Conservation (phyloP, 2,113 vertebrate species). For the Bos javanicus region DNA sequence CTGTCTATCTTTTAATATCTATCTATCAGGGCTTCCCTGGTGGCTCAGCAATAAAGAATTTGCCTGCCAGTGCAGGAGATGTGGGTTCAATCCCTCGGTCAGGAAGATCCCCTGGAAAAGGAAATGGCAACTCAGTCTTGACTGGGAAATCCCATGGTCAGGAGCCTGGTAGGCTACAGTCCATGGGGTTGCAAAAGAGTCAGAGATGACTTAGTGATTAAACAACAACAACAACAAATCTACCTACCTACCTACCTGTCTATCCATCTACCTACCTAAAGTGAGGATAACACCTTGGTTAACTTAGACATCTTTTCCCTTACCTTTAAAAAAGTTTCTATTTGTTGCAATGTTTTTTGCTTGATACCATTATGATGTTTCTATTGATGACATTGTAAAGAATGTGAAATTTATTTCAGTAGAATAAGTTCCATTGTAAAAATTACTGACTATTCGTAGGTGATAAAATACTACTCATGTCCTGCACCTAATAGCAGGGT, state of each 20-base stretch:
- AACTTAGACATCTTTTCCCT: not conserved
- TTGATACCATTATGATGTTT: conserved; percentile 24
- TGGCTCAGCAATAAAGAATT: not conserved
- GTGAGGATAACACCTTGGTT: not conserved
- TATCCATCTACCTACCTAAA: not conserved
- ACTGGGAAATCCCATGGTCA: not conserved
- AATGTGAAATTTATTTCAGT: not conserved
- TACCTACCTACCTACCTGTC: not conserved
- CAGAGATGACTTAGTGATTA: not conserved
- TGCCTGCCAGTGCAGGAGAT: not conserved
- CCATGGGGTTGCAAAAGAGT: not conserved
- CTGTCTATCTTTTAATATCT: not conserved
- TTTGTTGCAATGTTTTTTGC: not conserved
- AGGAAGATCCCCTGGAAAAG: not conserved
- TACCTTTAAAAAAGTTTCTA: not conserved
- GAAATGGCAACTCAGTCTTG: not conserved
- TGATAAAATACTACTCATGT: not conserved
- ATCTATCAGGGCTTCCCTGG: not conserved
- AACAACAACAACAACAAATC: not conserved
- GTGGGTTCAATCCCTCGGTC: not conserved
- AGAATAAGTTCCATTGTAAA: conserved; percentile 10
- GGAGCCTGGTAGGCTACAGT: not conserved
- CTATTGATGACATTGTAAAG: not conserved
- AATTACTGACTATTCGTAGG: not conserved
- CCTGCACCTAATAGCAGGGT: not conserved